Evolutionary conservation across 2,888 invertebrate genomes (phyloP), one percentile per base, ranked within the genome.

Genomic region (Hirtodrosophila histrioides): DNA sequence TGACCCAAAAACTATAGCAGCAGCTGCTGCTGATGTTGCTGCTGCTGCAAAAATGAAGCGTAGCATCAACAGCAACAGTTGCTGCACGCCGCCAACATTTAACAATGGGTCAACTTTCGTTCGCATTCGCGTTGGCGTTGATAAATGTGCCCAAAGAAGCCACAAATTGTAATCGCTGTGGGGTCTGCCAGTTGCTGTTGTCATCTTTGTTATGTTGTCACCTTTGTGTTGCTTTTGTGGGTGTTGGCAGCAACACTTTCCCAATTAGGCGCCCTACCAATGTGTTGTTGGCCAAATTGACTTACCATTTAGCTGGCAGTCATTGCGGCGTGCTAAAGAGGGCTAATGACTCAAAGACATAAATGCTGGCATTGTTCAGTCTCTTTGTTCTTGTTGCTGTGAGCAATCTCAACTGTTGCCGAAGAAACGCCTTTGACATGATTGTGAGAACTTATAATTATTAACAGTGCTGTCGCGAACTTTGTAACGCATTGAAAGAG

Each of bases 31-130:
- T 51, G 27, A 4, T 27, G 27, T 23, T 41, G 49, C 50, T 37
- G 54, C 58, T 57, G 40, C 55, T 58, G 85, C 80, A 62, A 77
- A 86, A 76, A 73, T 86, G 73, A 62, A 76, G 69, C 86, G 76
- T 75, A 60, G 53, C 58, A 66, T 12, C 41, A 43, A 9, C 43
- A 50, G 41, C 40, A 29, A 23, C 60, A 23, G 9, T 35, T 29
- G 48, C 45, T 66, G 55, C 62, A 65, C 36, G 51, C 51, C 43
- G 55, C 29, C 73, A 60, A 58, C 62, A 63, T 24, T 65, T 53
- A 82, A 82, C 83, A 82, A 82, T 82, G 83, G 86, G 73, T 82
- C 86, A 86, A 86, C 88, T 82, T 87, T 82, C 75, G 77, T 83
- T 65, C 55, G 40, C 44, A 76, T 83, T 65, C 55, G 40, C 44